Conservation (phyloP, 2,888 invertebrate genomes). For the Hirudinaria manillensis region DNA sequence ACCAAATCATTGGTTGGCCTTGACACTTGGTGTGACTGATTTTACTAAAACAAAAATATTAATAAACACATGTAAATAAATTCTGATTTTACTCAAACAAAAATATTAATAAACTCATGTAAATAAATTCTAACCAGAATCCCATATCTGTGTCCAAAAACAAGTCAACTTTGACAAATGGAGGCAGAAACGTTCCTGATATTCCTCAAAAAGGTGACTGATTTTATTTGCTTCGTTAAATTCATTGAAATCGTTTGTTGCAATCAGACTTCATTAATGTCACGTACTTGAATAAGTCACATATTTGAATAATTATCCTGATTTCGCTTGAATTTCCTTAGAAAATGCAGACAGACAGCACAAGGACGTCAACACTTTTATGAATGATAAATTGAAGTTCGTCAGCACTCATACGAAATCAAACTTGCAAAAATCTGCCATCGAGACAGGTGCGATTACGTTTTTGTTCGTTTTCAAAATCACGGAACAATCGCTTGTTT, state of each 20-base stretch:
- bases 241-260: no score
- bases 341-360: conserved; percentile 39
- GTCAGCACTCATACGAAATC: conserved; percentile 36
- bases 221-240: not conserved
- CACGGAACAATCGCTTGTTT: no score
- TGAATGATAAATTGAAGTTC: conserved; percentile 56
- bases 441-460: not conserved
- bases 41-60: no score
- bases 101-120: no score
- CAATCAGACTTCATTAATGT: no score
- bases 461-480: not conserved
- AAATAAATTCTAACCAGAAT: not conserved
- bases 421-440: not conserved
- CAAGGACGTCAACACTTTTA: conserved; percentile 54
- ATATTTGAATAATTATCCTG: not conserved
- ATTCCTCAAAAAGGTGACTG: not conserved
- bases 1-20: no score
- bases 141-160: not conserved
- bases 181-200: not conserved
- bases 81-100: not conserved
- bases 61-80: not conserved
- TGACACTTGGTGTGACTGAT: no score
- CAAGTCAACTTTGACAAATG: not conserved
- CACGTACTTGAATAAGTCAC: not conserved
- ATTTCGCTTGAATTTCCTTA: not conserved